Evolutionary conservation across 2,888 invertebrate genomes (phyloP), one percentile per base, ranked within the genome.

Genomic region (Parochlus steinenii): DNA sequence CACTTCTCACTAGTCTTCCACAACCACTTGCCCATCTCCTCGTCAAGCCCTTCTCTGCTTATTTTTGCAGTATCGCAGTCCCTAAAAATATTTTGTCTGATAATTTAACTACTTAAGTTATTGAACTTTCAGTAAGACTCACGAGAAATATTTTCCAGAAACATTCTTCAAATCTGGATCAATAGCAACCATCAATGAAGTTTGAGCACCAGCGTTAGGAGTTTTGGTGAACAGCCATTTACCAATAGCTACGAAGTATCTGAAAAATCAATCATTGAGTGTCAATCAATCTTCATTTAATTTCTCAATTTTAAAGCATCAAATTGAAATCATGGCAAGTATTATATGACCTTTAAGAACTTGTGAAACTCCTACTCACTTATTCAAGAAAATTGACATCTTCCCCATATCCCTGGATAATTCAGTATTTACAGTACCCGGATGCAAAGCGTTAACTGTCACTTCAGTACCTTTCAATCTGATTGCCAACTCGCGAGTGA

Each of bases 401-500:
- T 33, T 63, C 24, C 63, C 55, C 69, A 81, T 69, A 56, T 85
- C 71, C 1, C 82, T 66, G 16, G 68, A 69, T 32, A 83, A 62
- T 43, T 72, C 63, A 2, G 85, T 80, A 55, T 73, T 72, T 1
- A 78, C 72, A 42, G 81, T 61, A 5, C 85, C 85, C 1, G 87
- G 89, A 63, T 86, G 77, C 14, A 82, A 69, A 1, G 74, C 69
- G 49, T 78, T 71, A 26, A 74, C 81, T 1, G 77, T 72, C 3
- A 87, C 74, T 22, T 69, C 68, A 2, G 68, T 67, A 76, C 80
- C 77, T 49, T 72, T 47, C 41, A 77, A 52, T 51, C 55, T 60
- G 39, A 63, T 64, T 0, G 73, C 71, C 12, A 85, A 62, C 54
- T 81, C 76, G 40, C 56, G 64, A 0, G 74, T 76, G 50, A 85